Percentiles rank a stretch among this genome's conserved stretches.
phyloP scores from a whole-genome alignment of 2,888 invertebrate genomes.

The Tubulanus polymorphus region DNA sequence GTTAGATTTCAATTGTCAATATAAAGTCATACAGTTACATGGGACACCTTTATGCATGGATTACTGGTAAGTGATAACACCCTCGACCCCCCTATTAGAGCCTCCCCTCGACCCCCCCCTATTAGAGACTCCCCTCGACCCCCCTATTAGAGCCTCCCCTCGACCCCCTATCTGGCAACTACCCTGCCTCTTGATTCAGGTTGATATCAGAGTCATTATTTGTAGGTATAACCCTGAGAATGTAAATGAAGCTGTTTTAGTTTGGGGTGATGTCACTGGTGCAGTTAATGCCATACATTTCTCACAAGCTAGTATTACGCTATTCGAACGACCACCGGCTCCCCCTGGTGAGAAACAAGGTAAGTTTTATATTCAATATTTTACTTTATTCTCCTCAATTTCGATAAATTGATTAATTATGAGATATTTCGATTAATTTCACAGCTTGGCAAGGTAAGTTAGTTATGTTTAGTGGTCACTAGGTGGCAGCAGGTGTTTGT shows the following conservation, averaged over 20 bases:
- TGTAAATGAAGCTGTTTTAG: conserved; percentile 48
- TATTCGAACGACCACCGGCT: conserved; percentile 52
- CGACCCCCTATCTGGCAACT: too few relatives aligned
- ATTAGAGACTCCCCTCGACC: too few relatives aligned
- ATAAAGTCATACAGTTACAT: conserved; percentile 46
- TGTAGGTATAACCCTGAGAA: conserved; percentile 49
- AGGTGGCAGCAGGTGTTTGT: too few relatives aligned
- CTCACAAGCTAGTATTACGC: conserved; percentile 48
- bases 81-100: too few relatives aligned
- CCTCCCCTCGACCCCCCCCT: too few relatives aligned
- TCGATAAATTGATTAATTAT: too few relatives aligned
- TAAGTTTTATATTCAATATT: conserved; percentile 18
- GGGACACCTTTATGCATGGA: conserved; percentile 49
- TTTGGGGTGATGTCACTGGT: conserved; percentile 53
- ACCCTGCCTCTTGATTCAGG: too few relatives aligned
- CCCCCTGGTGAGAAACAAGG: conserved; percentile 52
- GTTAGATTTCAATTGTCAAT: conserved; percentile 51
- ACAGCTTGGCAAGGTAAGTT: conserved; percentile 35
- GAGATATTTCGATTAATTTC: too few relatives aligned
- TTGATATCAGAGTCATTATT: too few relatives aligned
- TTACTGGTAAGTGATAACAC: conserved; percentile 42
- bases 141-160: too few relatives aligned
- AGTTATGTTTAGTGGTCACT: too few relatives aligned
- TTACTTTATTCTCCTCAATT: too few relatives aligned
- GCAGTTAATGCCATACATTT: conserved; percentile 49